Percentiles rank a stretch among this genome's conserved stretches.
phyloP scores from a whole-genome alignment of 2,888 invertebrate genomes.

The Protonemura montana region DNA sequence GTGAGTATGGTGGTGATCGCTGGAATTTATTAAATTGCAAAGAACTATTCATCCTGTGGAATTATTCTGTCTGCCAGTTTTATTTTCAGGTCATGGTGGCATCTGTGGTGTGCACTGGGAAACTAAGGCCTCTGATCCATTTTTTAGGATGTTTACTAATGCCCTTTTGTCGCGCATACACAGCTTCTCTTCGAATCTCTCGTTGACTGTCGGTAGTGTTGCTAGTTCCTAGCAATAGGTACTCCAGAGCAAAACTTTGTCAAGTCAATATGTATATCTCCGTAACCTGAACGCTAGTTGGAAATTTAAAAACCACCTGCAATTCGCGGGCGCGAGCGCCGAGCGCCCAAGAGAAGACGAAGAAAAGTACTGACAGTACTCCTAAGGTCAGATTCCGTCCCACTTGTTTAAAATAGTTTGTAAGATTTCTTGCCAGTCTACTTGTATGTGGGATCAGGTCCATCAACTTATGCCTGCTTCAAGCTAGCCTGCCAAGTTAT shows the following conservation, averaged over 20 bases:
- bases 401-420: conserved; percentile 21
- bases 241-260: not conserved
- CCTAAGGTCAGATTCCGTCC: not conserved
- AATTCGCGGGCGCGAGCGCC: not conserved
- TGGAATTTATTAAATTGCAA: conserved; percentile 24
- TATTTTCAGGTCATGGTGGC: conserved; percentile 29
- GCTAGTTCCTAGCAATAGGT: not conserved
- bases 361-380: not conserved
- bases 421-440: conserved; percentile 21
- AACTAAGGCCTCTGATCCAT: not conserved
- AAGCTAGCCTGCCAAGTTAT: conserved; percentile 20
- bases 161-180: not conserved
- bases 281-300: not conserved
- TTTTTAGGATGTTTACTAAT: not conserved
- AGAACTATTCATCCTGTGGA: not conserved
- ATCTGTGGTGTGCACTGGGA: conserved; percentile 8
- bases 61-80: conserved; percentile 31
- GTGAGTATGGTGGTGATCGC: conserved; percentile 72
- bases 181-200: not conserved
- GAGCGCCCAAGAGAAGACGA: not conserved
- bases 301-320: not conserved
- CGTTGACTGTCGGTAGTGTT: not conserved
- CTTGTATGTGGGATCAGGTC: conserved; percentile 15
- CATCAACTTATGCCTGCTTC: not conserved
- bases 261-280: not conserved